Percentiles rank a stretch among this genome's conserved stretches.
These are phyloP conservation scores for Limnothrissa miodon DNA, from an alignment of 2,113 vertebrate species.

Conservation along the genomic window DNA sequence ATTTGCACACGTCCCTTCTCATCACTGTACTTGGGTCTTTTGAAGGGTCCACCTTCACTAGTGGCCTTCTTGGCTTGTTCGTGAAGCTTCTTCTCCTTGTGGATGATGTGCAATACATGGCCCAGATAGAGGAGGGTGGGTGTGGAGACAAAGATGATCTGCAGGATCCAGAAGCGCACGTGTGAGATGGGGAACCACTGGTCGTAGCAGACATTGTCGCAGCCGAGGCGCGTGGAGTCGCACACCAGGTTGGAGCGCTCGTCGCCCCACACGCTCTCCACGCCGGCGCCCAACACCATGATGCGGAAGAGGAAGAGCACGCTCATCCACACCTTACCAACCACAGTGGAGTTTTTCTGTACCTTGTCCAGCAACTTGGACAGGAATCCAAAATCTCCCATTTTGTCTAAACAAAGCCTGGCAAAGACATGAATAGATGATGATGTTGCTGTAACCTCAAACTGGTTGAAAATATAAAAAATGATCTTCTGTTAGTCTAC, in stretches of 20 bases:
- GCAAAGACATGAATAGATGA: not conserved
- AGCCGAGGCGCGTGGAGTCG: slow-evolving; percentile 63
- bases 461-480: not conserved
- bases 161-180: slow-evolving; percentile 70
- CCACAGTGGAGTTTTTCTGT: slow-evolving; percentile 67
- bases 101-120: slow-evolving; percentile 63
- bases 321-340: slow-evolving; percentile 74
- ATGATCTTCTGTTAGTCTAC: too few relatives aligned
- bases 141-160: slow-evolving; percentile 68
- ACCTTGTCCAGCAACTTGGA: slow-evolving; percentile 65
- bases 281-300: slow-evolving; percentile 62
- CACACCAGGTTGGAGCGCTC: slow-evolving; percentile 63
- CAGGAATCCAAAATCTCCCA: slow-evolving; percentile 72
- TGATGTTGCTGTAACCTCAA: not conserved
- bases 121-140: slow-evolving; percentile 67
- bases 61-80: slow-evolving; percentile 59
- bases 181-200: slow-evolving; percentile 69
- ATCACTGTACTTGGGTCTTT: slow-evolving; percentile 68
- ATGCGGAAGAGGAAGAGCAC: slow-evolving; percentile 72
- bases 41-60: slow-evolving; percentile 1
- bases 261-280: slow-evolving; percentile 67
- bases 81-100: slow-evolving; percentile 62
- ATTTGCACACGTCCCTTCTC: slow-evolving; percentile 81
- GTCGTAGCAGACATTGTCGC: slow-evolving; percentile 65
- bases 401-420: slow-evolving; percentile 28